Percentiles rank a stretch among this genome's conserved stretches.
Conservation (phyloP, 1,140 invertebrate genomes). For the Listronotus bonariensis region DNA sequence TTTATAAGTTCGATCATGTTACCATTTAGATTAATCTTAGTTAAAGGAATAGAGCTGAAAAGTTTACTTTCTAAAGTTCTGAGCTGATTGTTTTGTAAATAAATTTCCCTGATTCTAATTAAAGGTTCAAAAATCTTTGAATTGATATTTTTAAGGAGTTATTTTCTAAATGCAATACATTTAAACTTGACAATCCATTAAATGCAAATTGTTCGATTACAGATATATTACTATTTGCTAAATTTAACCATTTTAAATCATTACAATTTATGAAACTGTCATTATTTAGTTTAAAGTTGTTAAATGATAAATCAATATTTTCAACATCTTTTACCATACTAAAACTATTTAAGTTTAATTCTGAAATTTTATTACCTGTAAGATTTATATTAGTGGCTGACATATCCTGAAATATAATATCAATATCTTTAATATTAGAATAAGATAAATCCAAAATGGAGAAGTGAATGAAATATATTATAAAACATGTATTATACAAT, state of each 20-base stretch:
- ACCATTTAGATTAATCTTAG: background rate
- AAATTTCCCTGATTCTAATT: background rate
- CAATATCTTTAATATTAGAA: no score
- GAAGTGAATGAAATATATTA: no score
- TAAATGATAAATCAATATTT: conserved; percentile 11
- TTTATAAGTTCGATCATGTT: conserved; percentile 8
- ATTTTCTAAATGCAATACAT: conserved; percentile 7
- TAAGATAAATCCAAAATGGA: no score
- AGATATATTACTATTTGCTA: conserved; percentile 6
- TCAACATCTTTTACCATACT: background rate
- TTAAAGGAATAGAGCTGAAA: background rate
- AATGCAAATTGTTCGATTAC: background rate
- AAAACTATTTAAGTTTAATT: conserved; percentile 15
- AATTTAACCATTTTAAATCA: background rate
- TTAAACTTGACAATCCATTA: background rate
- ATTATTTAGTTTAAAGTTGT: conserved; percentile 8
- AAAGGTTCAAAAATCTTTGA: conserved; percentile 6
- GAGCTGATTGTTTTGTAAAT: conserved; percentile 12
- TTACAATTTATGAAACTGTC: conserved; percentile 14
- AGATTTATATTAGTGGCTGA: background rate
- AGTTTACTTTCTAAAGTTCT: background rate
- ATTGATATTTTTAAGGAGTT: conserved; percentile 6
- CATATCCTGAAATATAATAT: no score
- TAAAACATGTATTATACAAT: no score
- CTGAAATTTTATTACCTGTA: no score